Conservation (phyloP, 2,888 invertebrate species). For the Campaea margaritaria region DNA sequence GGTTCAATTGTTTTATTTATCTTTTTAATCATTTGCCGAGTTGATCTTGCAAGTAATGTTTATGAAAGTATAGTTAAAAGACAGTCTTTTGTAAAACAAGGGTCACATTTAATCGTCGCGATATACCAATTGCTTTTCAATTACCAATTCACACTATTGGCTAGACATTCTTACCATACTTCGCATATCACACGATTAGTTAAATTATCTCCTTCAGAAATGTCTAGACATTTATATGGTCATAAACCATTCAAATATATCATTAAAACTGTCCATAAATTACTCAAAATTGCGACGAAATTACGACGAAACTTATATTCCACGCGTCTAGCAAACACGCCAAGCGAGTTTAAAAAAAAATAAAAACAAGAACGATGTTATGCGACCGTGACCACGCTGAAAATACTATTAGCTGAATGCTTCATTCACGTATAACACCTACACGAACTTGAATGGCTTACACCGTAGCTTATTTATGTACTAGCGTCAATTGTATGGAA, state of each 20-base stretch:
- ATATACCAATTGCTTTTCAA: no score
- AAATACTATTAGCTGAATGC: conserved; percentile 34
- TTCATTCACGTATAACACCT: conserved; percentile 43
- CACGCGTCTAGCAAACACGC: conserved; percentile 8
- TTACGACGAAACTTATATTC: background rate
- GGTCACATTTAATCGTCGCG: no score
- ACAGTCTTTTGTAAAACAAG: no score
- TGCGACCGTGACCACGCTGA: conserved; percentile 33
- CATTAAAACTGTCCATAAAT: conserved; percentile 21
- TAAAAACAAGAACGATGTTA: conserved; percentile 26
- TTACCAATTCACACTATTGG: no score
- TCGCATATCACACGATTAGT: background rate
- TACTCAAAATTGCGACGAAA: conserved; percentile 8
- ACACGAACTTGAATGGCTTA: conserved; percentile 38
- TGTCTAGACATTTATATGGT: conserved; percentile 3
- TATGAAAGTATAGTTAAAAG: no score
- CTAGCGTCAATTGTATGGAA: conserved; percentile 9
- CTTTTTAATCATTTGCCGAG: no score
- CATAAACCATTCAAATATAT: conserved; percentile 22
- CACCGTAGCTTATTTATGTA: conserved; percentile 33
- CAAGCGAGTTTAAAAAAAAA: conserved; percentile 26
- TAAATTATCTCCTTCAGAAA: conserved; percentile 8
- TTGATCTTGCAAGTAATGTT: no score
- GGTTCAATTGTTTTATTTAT: no score
- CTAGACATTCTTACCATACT: background rate